Evolutionary conservation across 2,888 invertebrate species (phyloP).

Genomic region (Barypeithes pellucidus): DNA sequence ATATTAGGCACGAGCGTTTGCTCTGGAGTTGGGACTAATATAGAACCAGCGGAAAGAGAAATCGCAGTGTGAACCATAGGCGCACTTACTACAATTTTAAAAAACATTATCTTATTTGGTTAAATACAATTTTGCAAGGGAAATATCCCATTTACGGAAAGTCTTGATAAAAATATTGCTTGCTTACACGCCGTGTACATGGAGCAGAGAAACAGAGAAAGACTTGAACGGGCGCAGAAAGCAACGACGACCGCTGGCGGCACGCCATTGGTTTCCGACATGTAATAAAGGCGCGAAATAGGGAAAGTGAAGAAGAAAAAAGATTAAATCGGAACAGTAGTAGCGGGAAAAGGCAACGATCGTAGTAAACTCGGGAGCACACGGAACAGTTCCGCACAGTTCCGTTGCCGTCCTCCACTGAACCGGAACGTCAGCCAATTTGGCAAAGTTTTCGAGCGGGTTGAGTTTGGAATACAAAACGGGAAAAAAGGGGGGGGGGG

Average conservation of each 20-base stretch:
- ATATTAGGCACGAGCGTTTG: conserved; percentile 69
- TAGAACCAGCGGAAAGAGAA: conserved; percentile 59
- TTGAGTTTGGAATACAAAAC: conserved; percentile 69
- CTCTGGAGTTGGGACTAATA: conserved; percentile 68
- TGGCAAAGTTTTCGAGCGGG: conserved; percentile 72
- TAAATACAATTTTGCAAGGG: too few relatives aligned
- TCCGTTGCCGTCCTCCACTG: conserved; percentile 72
- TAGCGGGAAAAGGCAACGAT: conserved; percentile 54
- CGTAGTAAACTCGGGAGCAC: conserved; percentile 29
- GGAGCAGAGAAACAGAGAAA: too few relatives aligned
- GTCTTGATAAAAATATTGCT: too few relatives aligned
- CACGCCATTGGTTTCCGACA: conserved; percentile 67
- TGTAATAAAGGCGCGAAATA: conserved; percentile 72
- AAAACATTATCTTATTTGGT: too few relatives aligned
- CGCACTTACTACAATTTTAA: conserved; percentile 18
- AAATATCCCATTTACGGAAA: too few relatives aligned
- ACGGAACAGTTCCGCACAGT: conserved; percentile 60
- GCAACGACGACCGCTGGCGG: too few relatives aligned
- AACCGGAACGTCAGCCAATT: conserved; percentile 74
- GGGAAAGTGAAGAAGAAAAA: conserved; percentile 76
- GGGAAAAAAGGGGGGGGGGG: conserved; percentile 16
- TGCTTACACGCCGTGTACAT: too few relatives aligned
- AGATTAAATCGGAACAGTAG: conserved; percentile 66
- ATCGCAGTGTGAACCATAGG: conserved; percentile 57
- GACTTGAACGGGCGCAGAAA: too few relatives aligned